phyloP scores from a whole-genome alignment of 2,888 invertebrate species.

The Morpho helenor region DNA sequence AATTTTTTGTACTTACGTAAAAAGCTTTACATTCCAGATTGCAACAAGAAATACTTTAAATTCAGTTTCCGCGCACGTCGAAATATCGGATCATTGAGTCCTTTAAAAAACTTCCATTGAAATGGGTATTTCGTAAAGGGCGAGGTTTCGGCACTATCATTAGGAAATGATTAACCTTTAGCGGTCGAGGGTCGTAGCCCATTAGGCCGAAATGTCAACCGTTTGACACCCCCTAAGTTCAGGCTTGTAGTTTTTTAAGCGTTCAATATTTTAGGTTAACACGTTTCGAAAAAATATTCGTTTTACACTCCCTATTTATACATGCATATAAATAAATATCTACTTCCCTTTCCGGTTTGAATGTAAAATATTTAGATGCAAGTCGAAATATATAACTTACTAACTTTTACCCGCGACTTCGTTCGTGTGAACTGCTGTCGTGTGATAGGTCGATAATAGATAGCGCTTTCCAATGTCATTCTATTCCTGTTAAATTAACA shows the following conservation, averaged over 20 bases:
- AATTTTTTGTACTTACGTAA: too few species aligned
- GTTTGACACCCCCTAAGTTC: constrained; percentile 47
- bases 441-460: too few species aligned
- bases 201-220: constrained; percentile 63
- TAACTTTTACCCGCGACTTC: too few species aligned
- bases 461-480: too few species aligned
- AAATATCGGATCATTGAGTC: constrained; percentile 14
- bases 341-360: too few species aligned
- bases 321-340: too few species aligned
- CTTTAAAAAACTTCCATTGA: constrained; percentile 17
- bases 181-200: constrained; percentile 47
- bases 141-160: constrained; percentile 57
- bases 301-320: too few species aligned
- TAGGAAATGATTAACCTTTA: constrained; percentile 74
- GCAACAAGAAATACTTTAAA: background rate
- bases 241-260: constrained; percentile 31
- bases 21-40: too few species aligned
- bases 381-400: too few species aligned
- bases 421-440: too few species aligned
- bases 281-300: constrained; percentile 1
- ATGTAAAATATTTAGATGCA: too few species aligned
- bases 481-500: too few species aligned
- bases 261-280: constrained; percentile 8
- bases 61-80: constrained; percentile 10
- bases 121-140: constrained; percentile 29